Base-by-base conservation (phyloP, 2,797 vertebrate species). In the Danio albolineatus region DNA sequence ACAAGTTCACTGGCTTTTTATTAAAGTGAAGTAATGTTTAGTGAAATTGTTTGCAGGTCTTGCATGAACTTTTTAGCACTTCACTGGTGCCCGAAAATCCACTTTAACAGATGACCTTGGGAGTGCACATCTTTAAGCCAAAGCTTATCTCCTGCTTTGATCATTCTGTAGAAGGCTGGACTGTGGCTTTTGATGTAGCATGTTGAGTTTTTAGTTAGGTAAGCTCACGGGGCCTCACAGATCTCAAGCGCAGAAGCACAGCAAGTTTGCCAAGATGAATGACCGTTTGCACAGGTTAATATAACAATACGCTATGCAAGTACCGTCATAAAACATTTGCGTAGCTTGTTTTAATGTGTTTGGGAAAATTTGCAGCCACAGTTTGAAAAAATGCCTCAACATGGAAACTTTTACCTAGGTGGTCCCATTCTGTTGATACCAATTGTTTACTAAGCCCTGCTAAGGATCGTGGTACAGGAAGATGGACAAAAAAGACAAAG, bases 331-430 rank as follows among this genome's bases (percentile, higher is more conserved):
- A 93, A 93, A 90, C 89, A 93, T 94, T 93, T 92, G 92, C 92
- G 91, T 92, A 92, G 91, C 92, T 92, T 90, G 89, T 91, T 93
- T 92, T 92, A 93, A 93, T 91, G 92, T 93, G 93, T 93, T 94
- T 94, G 86, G 92, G 91, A 93, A 94, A 91, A 89, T 91, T 77
- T 88, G 74, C 54, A 16, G 78, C 87, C 81, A 87, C 67, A 87
- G 89, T 92, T 91, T 90, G 87, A 92, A 89, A 91, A 93, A 88
- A 90, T 90, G 88, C 90, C 89, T 90, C 89, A 84, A 87, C 87
- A 89, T 92, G 92, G 93, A 94, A 94, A 94, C 90, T 91, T 92
- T 84, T 87, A 90, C 92, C 89, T 93, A 92, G 93, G 93, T 94
- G 93, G 93, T 94, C 93, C 89, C 86, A 90, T 93, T 91, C 92